Percentiles rank a stretch among this genome's conserved stretches.
Conservation (phyloP, 2,113 vertebrate species). For the Aphyosemion australe region DNA sequence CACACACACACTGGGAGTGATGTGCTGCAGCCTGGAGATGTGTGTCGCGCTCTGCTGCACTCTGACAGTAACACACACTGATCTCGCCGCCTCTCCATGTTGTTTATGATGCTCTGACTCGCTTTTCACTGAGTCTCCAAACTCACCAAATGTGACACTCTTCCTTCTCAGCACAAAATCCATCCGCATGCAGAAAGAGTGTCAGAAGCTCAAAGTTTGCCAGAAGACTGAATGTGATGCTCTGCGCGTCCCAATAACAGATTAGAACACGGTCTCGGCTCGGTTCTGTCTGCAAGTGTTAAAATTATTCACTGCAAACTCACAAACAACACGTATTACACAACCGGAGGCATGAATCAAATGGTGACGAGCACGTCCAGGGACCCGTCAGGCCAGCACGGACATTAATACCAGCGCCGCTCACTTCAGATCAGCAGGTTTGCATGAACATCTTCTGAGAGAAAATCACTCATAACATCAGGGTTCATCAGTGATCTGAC, state of each 20-base stretch:
- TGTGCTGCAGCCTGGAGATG: constrained; percentile 58
- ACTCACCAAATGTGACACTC: constrained; percentile 38
- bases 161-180: constrained; percentile 35
- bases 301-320: not conserved
- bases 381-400: not conserved
- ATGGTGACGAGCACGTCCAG: not conserved
- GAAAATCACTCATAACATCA: no score
- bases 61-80: constrained; percentile 62
- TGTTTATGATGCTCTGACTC: constrained; percentile 34
- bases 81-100: constrained; percentile 25
- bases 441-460: no score
- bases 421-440: no score
- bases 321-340: not conserved
- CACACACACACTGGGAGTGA: constrained; percentile 25
- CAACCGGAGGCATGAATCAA: not conserved
- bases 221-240: not conserved
- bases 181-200: constrained; percentile 7
- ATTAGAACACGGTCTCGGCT: not conserved
- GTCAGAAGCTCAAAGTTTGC: not conserved
- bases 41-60: constrained; percentile 49
- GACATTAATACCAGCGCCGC: not conserved
- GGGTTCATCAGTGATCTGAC: no score
- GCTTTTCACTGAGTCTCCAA: constrained; percentile 33
- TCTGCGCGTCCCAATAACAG: not conserved
- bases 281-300: not conserved